Evolutionary conservation across 2,888 invertebrate species (phyloP).

Genomic region (Entomobrya multifasciata): DNA sequence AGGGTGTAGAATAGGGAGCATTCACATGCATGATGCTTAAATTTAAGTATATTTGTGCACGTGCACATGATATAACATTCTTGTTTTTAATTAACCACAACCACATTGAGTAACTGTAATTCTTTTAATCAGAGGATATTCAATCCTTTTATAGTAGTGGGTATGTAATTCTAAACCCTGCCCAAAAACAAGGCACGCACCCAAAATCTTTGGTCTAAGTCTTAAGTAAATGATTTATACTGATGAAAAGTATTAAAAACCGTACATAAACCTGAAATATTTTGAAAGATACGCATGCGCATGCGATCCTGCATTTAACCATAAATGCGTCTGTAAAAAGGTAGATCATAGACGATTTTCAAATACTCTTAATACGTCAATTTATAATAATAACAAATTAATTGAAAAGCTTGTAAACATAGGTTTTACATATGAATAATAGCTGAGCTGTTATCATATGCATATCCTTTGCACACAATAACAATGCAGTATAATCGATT

Average conservation of each 20-base stretch:
- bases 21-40: too few species aligned
- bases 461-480: slow-evolving; percentile 33
- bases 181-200: too few species aligned
- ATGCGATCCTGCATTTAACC: background rate
- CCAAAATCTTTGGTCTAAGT: too few species aligned
- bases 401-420: slow-evolving; percentile 17
- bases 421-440: slow-evolving; percentile 31
- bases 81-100: background rate
- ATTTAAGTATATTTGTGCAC: too few species aligned
- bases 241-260: too few species aligned
- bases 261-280: background rate
- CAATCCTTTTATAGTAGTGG: too few species aligned
- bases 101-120: too few species aligned
- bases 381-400: slow-evolving; percentile 24
- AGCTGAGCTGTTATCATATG: background rate
- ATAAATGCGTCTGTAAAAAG: background rate
- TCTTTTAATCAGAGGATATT: too few species aligned
- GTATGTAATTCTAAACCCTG: too few species aligned
- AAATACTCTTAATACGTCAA: slow-evolving; percentile 23
- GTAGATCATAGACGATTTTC: background rate
- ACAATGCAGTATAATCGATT: too few species aligned
- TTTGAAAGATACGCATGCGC: background rate
- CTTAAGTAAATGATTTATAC: too few species aligned
- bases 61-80: background rate
- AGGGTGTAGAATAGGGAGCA: too few species aligned